These are phyloP conservation scores for Anolis carolinensis DNA, from an alignment of 2,113 vertebrate genomes.

Conservation along the genomic window DNA sequence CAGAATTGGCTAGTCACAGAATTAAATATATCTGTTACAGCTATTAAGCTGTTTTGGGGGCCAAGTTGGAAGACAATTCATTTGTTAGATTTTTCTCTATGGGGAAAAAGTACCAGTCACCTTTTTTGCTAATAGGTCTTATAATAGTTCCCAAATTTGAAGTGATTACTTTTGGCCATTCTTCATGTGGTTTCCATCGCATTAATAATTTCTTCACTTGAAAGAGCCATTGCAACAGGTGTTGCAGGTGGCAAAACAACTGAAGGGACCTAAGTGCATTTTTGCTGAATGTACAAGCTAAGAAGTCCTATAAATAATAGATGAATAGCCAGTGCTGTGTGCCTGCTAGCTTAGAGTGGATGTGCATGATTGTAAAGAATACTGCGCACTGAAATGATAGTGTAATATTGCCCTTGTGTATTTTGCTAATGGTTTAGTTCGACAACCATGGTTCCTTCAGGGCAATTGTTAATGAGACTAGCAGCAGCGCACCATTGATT, in stretches of 20 bases:
- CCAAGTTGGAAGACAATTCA: background rate
- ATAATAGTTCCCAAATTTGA: background rate
- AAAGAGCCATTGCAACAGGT: background rate
- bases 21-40: background rate
- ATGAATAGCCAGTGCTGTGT: conserved; percentile 20
- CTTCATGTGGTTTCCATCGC: conserved; percentile 18
- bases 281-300: background rate
- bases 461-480: conserved; percentile 34
- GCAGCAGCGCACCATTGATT: background rate
- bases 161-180: conserved; percentile 37
- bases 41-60: background rate
- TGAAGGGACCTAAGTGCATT: background rate
- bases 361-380: background rate
- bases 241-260: background rate
- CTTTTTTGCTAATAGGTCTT: conserved; percentile 4
- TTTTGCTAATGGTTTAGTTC: conserved; percentile 54
- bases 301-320: background rate
- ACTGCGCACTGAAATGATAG: background rate
- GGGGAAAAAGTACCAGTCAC: background rate
- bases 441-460: conserved; percentile 39
- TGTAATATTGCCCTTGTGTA: conserved; percentile 18
- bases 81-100: background rate
- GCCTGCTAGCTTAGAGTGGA: conserved; percentile 21
- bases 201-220: background rate
- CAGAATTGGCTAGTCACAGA: accelerated